Percentiles rank a stretch among this genome's conserved stretches.
Conservation (phyloP, 2,888 invertebrate genomes). For the Achlya flavicornis region DNA sequence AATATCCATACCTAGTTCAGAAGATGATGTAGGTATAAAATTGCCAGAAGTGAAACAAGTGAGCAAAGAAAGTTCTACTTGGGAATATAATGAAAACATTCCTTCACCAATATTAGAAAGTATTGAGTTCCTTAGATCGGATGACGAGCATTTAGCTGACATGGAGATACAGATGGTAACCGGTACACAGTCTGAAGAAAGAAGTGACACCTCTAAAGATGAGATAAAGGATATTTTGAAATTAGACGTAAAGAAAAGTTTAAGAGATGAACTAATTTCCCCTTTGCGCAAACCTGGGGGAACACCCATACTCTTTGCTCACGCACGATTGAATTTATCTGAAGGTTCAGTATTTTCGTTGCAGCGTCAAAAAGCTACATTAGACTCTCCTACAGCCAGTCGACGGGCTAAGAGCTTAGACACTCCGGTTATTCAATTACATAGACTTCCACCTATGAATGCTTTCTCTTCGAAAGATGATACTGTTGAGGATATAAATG, state of each 20-base stretch:
- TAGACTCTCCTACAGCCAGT: slow-evolving; percentile 88
- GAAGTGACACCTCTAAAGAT: slow-evolving; percentile 51
- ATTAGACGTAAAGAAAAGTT: slow-evolving; percentile 77
- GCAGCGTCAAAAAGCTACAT: slow-evolving; percentile 90
- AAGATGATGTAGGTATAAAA: slow-evolving; percentile 87
- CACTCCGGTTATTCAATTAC: slow-evolving; percentile 91
- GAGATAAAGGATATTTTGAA: slow-evolving; percentile 59
- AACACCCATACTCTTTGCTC: slow-evolving; percentile 90
- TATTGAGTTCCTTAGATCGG: slow-evolving; percentile 84
- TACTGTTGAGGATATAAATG: slow-evolving; percentile 90
- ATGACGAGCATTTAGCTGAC: slow-evolving; percentile 82
- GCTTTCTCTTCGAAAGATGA: slow-evolving; percentile 95
- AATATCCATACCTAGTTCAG: slow-evolving; percentile 90
- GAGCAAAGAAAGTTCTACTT: slow-evolving; percentile 82
- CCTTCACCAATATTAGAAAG: slow-evolving; percentile 86
- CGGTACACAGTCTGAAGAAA: slow-evolving; percentile 71
- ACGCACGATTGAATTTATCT: slow-evolving; percentile 91
- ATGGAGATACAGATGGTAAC: slow-evolving; percentile 84
- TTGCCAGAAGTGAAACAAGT: slow-evolving; percentile 78
- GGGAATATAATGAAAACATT: slow-evolving; percentile 86
- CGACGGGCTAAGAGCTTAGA: slow-evolving; percentile 93
- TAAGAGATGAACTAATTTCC: slow-evolving; percentile 87
- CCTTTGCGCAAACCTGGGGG: slow-evolving; percentile 89
- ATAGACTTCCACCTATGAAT: slow-evolving; percentile 91
- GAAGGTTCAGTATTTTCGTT: slow-evolving; percentile 92